These are phyloP conservation scores for Acanthisitta chloris DNA, from an alignment of 2,113 vertebrate species.

Conservation along the genomic window DNA sequence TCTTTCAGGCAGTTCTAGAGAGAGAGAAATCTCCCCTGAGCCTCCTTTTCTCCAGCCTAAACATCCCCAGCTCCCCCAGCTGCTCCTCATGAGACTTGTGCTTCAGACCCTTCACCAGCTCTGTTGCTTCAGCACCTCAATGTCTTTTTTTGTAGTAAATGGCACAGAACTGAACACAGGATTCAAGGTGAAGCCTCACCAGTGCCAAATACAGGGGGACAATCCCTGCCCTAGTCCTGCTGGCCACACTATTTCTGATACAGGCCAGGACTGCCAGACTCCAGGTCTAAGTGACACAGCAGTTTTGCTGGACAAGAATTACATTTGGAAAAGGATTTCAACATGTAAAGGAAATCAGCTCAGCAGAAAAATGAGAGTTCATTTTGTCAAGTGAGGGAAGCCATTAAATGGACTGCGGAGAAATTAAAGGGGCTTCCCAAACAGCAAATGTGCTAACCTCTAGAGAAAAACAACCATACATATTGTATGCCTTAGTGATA, in stretches of 20 bases:
- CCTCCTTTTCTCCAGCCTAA: not conserved
- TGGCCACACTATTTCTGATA: not conserved
- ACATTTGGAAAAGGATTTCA: not conserved
- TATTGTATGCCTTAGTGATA: not conserved
- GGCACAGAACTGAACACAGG: not conserved
- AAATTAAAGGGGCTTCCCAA: not conserved
- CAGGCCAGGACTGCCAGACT: not conserved
- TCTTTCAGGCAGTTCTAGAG: not conserved
- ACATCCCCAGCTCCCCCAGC: not conserved
- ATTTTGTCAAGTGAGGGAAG: not conserved
- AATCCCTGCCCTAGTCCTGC: not conserved
- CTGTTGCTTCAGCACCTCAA: not conserved
- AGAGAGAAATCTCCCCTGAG: not conserved
- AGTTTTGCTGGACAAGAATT: not conserved
- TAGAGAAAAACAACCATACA: not conserved
- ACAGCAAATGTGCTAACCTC: not conserved
- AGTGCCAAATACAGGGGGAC: rapidly evolving
- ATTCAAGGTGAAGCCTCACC: not conserved
- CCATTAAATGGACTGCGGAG: not conserved
- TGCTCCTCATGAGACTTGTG: not conserved
- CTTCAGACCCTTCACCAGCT: not conserved
- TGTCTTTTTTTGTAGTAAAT: not conserved
- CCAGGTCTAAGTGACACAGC: not conserved
- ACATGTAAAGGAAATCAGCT: not conserved
- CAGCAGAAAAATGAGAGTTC: not conserved